phyloP scores from a whole-genome alignment of 2,888 invertebrate genomes.

The Petrolisthes cinctipes region DNA sequence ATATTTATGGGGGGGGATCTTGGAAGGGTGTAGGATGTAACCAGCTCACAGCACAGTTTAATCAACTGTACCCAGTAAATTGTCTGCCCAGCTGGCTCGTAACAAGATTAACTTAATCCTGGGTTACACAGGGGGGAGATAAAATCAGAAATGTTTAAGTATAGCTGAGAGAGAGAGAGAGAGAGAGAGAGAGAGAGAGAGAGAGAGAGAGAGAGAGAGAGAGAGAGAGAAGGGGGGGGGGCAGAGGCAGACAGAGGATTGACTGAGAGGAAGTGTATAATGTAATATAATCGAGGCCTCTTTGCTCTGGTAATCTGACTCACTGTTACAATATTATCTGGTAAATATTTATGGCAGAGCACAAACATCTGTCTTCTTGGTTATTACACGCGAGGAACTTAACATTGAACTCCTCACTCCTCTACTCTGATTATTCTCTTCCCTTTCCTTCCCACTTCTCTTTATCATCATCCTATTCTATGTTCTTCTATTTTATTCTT shows the following conservation, averaged over 20 bases:
- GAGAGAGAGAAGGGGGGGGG: slow-evolving; percentile 5
- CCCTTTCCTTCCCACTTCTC: background rate
- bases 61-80: slow-evolving; percentile 19
- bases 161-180: background rate
- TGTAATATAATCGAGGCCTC: background rate
- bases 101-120: slow-evolving; percentile 35
- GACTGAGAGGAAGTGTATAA: background rate
- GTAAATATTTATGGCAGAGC: slow-evolving; percentile 1
- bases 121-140: background rate
- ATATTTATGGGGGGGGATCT: background rate
- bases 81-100: slow-evolving; percentile 21
- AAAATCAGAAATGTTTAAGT: background rate
- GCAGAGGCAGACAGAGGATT: slow-evolving; percentile 18
- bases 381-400: background rate
- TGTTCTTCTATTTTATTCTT: background rate
- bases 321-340: background rate
- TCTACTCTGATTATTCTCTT: background rate
- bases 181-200: slow-evolving; percentile 31
- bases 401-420: background rate
- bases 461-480: background rate
- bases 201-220: slow-evolving; percentile 5
- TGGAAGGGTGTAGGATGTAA: background rate
- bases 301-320: background rate
- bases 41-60: slow-evolving; percentile 12
- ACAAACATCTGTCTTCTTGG: background rate